Evolutionary conservation across 2,113 vertebrate genomes (phyloP).

Genomic region (Mirza zaza): DNA sequence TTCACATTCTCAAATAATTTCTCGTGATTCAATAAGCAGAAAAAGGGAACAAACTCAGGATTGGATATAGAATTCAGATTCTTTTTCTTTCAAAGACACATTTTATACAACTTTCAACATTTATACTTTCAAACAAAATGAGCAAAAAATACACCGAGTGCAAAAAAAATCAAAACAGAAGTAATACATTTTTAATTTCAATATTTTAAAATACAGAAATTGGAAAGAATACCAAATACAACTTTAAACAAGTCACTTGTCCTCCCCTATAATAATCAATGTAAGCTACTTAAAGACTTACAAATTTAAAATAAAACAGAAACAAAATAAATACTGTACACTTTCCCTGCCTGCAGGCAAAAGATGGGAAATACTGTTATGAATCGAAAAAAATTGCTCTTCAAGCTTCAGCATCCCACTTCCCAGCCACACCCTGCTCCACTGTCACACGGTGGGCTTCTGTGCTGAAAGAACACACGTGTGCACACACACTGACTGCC

Average conservation of each 20-base stretch:
- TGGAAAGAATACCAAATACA: slow-evolving; percentile 88
- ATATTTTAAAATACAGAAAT: slow-evolving; percentile 88
- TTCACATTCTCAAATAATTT: slow-evolving; percentile 4
- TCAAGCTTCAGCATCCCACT: slow-evolving; percentile 87
- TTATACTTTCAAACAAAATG: slow-evolving; percentile 78
- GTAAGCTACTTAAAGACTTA: slow-evolving; percentile 88
- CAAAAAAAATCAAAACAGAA: slow-evolving; percentile 86
- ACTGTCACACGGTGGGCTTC: slow-evolving; percentile 82
- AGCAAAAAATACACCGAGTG: slow-evolving; percentile 84
- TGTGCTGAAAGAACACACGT: slow-evolving; percentile 81
- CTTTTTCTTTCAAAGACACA: slow-evolving; percentile 77
- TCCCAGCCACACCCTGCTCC: slow-evolving; percentile 84
- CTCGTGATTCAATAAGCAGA: slow-evolving; percentile 28
- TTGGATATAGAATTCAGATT: slow-evolving; percentile 74
- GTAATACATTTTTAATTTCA: slow-evolving; percentile 89
- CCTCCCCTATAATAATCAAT: slow-evolving; percentile 84
- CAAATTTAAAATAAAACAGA: slow-evolving; percentile 86
- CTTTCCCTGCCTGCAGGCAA: slow-evolving; percentile 91
- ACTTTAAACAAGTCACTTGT: slow-evolving; percentile 88
- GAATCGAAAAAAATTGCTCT: slow-evolving; percentile 83
- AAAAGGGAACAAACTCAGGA: slow-evolving; percentile 70
- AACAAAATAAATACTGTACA: slow-evolving; percentile 91
- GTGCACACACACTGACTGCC: slow-evolving; percentile 64
- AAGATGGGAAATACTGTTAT: slow-evolving; percentile 89
- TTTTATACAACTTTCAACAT: slow-evolving; percentile 78